Evolutionary conservation across 2,797 vertebrate species (phyloP), one percentile per base, ranked within the genome.

Genomic region (Synanceia verrucosa): DNA sequence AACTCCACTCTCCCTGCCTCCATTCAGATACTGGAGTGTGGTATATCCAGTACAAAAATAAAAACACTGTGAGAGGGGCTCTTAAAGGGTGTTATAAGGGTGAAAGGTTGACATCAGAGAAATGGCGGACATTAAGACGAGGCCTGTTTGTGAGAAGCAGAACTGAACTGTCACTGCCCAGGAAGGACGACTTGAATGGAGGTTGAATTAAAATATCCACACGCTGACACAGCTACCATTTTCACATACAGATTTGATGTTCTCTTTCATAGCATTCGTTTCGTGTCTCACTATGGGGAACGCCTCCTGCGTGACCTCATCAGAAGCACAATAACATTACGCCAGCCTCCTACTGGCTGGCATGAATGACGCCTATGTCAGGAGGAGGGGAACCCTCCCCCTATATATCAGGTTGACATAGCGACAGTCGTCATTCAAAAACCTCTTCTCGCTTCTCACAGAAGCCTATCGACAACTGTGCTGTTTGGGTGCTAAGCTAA

Each of bases 31-130:
- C 5, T 19, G 7, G 33, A 28, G 33, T 29, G 52, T 16, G 29
- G 69, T 61, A 64, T 14, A 71, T 53, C 21, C n/a, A n/a, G n/a
- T n/a, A 60, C 24, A 44, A 16, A 70, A 46, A 62, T 36, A 51
- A 39, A n/a, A 60, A 62, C 39, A 51, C 44, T 21, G 26, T 31
- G 16, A 29, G 28, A n/a, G 34, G 11, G 47, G 65, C 65, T 64
- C 31, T 48, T 70, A 53, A 50, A 66, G 61, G 18, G 14, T 50
- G 52, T 76, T 66, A 60, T 70, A 70, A 66, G 29, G n/a, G 37
- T 50, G 62, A 74, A n/a, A n/a, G n/a, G n/a, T n/a, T 59, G 34
- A 23, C 62, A 74, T 24, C 29, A 52, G 26, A 46, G 13, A 26
- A 39, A 24, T 24, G 39, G 11, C 16, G 39, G 31, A 26, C 23